A percentile compares a stretch with the other conserved stretches of the same genome.
Conservation (phyloP, 2,797 vertebrate species). For the Poecilia velifera region DNA sequence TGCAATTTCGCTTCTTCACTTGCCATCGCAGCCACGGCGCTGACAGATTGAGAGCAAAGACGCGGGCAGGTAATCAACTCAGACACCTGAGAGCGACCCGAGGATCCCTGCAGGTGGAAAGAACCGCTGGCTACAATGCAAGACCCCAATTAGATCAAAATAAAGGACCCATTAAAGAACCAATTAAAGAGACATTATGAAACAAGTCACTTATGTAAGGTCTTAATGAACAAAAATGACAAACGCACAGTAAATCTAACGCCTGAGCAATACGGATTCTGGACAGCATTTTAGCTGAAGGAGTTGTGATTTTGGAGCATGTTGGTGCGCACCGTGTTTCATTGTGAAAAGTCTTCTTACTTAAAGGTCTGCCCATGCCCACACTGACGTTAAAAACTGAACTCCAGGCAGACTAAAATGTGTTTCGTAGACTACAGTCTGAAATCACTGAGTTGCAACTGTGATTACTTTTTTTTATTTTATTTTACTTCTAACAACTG, state of each 20-base stretch:
- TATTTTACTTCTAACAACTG: constrained; percentile 31
- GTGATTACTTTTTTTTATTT: constrained; percentile 43
- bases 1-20: constrained; percentile 53
- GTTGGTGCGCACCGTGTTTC: not conserved
- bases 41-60: constrained; percentile 86
- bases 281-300: not conserved
- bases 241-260: constrained; percentile 17
- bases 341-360: not conserved
- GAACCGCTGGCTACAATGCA: constrained; percentile 52
- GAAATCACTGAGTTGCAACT: constrained; percentile 50
- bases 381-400: constrained; percentile 30
- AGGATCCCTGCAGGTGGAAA: constrained; percentile 60
- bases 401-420: constrained; percentile 33
- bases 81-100: constrained; percentile 77
- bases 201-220: constrained; percentile 47
- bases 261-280: constrained; percentile 8
- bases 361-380: not conserved
- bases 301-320: constrained; percentile 21
- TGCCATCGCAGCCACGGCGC: constrained; percentile 55
- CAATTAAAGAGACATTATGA: constrained; percentile 72
- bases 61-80: constrained; percentile 78
- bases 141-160: constrained; percentile 65
- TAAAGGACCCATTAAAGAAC: constrained; percentile 57
- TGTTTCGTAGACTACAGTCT: constrained; percentile 12
- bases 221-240: constrained; percentile 27